Evolutionary conservation across 2,113 vertebrate species (phyloP).

Genomic region (Pleuronectes platessa): DNA sequence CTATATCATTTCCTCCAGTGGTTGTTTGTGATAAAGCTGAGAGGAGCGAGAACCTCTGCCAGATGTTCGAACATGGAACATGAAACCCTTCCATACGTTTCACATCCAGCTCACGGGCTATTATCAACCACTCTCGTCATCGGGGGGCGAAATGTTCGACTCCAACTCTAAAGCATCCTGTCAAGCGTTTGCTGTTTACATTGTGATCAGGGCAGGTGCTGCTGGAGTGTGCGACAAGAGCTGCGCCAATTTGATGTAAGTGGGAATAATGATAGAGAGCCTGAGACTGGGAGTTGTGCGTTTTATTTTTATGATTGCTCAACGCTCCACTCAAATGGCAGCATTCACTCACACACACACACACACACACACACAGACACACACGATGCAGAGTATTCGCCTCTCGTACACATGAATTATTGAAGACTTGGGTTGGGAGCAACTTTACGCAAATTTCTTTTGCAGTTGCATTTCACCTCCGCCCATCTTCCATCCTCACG

Average conservation of each 20-base stretch:
- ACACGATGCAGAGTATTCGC: constrained; percentile 27
- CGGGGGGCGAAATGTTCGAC: constrained; percentile 4
- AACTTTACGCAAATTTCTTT: constrained; percentile 57
- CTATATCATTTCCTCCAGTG: background rate
- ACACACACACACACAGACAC: constrained; percentile 8
- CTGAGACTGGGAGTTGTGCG: constrained; percentile 28
- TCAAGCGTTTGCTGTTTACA: constrained; percentile 24
- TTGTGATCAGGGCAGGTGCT: constrained; percentile 43
- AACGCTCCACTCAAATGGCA: constrained; percentile 33
- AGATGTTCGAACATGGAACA: background rate
- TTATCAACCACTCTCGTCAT: constrained; percentile 24
- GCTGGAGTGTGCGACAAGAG: constrained; percentile 48
- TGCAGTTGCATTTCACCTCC: constrained; percentile 35
- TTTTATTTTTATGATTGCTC: constrained; percentile 30
- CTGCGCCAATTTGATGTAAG: constrained; percentile 56
- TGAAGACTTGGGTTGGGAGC: constrained; percentile 54
- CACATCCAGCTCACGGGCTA: constrained; percentile 5
- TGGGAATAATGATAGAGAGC: constrained; percentile 61
- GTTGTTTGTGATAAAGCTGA: background rate
- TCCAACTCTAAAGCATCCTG: constrained; percentile 25
- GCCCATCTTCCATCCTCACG: constrained; percentile 16
- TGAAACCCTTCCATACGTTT: constrained; percentile 1
- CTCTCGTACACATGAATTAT: constrained; percentile 58
- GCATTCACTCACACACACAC: constrained; percentile 3
- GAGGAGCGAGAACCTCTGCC: background rate